Conservation (phyloP, 2,113 vertebrate species). For the Triplophysa tibetana region DNA sequence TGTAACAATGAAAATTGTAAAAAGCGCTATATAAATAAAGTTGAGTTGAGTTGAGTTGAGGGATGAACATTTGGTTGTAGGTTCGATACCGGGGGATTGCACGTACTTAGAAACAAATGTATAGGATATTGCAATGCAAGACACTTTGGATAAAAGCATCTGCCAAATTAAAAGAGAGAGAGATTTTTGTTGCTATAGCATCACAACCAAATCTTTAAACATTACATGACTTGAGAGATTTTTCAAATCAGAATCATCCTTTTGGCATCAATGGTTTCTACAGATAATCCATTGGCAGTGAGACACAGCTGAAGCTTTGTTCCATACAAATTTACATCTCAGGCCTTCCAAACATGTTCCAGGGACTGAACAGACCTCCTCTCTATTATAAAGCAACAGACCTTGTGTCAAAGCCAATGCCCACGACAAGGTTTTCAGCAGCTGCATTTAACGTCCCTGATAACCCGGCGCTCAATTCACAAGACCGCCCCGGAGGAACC, state of each 20-base stretch:
- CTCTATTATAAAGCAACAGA: constrained; percentile 44
- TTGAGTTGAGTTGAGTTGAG: no score
- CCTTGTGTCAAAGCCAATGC: constrained; percentile 45
- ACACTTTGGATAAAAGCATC: no score
- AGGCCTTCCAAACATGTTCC: constrained; percentile 28
- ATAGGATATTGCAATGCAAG: no score
- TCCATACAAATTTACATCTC: constrained; percentile 33
- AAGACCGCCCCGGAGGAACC: constrained; percentile 55
- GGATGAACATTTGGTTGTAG: no score
- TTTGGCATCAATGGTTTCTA: constrained; percentile 3
- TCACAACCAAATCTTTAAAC: constrained; percentile 12
- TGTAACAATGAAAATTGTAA: no score
- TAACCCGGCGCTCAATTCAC: constrained; percentile 58
- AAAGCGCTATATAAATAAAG: no score
- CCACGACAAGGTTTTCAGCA: constrained; percentile 47
- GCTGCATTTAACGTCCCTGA: constrained; percentile 44
- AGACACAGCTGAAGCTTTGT: constrained; percentile 19
- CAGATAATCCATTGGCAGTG: constrained; percentile 40
- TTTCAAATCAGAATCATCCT: constrained; percentile 16
- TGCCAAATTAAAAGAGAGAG: no score
- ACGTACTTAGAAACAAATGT: no score
- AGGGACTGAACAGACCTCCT: constrained; percentile 39
- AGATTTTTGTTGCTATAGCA: background rate
- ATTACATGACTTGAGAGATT: background rate
- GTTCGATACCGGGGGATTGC: no score